Conservation (phyloP, 2,797 vertebrate species). For the Coracias cyanogaster region DNA sequence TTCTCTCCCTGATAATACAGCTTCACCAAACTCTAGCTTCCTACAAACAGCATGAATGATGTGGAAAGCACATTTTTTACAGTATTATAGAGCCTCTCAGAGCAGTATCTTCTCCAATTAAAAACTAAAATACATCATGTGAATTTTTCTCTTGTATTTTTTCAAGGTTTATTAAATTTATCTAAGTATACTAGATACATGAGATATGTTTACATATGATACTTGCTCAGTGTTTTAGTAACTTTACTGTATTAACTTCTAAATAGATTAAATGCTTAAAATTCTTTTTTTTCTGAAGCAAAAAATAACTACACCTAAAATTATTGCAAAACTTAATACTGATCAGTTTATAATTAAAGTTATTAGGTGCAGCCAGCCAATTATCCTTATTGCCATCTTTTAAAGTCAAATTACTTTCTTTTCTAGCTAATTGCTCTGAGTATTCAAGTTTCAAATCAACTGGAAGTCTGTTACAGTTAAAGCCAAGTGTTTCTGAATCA, state of each 20-base stretch:
- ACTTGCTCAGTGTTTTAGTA: conserved; percentile 56
- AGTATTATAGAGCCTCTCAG: not conserved
- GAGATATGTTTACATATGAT: conserved; percentile 9
- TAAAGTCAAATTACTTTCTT: conserved; percentile 2
- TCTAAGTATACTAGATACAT: not conserved
- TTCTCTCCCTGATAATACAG: not conserved
- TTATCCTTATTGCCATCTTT: conserved; percentile 56
- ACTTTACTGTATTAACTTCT: conserved; percentile 37
- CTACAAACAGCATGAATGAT: not conserved
- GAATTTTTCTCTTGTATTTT: conserved; percentile 11
- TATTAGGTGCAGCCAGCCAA: conserved; percentile 40
- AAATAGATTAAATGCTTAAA: conserved; percentile 26
- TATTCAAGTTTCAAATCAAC: conserved; percentile 61
- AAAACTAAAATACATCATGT: conserved; percentile 23
- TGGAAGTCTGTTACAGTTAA: conserved; percentile 50
- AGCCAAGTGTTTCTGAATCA: conserved; percentile 58
- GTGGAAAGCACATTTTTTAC: not conserved
- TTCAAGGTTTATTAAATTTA: conserved; percentile 31
- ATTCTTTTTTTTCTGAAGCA: conserved; percentile 8
- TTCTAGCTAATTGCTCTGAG: conserved; percentile 36
- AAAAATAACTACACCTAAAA: conserved; percentile 47
- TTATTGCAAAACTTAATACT: conserved; percentile 44
- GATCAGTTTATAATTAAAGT: conserved; percentile 17
- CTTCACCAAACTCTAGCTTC: not conserved
- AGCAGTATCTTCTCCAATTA: not conserved